Evolutionary conservation across 2,797 vertebrate genomes (phyloP).

Genomic region (Darevskia nairensis): DNA sequence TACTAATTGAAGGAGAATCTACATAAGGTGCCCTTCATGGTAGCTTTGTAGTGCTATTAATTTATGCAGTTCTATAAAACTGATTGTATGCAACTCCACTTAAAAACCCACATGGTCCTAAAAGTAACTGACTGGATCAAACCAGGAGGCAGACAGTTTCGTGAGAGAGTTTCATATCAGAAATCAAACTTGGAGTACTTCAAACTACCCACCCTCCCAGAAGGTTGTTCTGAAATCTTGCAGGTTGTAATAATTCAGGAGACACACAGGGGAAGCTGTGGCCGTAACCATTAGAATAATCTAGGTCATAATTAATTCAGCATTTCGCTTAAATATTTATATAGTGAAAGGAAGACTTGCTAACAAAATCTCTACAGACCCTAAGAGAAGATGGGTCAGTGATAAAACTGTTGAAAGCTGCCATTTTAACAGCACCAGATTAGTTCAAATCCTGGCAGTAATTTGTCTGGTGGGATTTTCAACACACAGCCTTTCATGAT

Average conservation of each 20-base stretch:
- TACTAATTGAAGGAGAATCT: neutral
- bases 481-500: conserved; percentile 4
- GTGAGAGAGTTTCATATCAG: neutral
- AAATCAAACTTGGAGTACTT: neutral
- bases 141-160: neutral
- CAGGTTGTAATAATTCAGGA: neutral
- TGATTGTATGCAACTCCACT: neutral
- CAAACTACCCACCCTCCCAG: neutral
- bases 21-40: neutral
- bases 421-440: conserved; percentile 1
- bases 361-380: conserved; percentile 1
- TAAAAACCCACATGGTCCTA: neutral
- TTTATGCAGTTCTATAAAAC: neutral
- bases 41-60: neutral
- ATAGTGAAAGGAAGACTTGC: neutral
- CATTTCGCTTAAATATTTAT: conserved; percentile 17
- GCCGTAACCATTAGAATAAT: conserved; percentile 1
- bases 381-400: neutral
- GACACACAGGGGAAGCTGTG: neutral
- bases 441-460: neutral
- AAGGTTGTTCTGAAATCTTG: neutral
- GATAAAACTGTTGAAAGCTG: neutral
- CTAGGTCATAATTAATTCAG: neutral
- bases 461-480: conserved; percentile 1
- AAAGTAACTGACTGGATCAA: neutral